phyloP scores from a whole-genome alignment of 2,113 vertebrate genomes.

The Xiphorhynchus elegans region DNA sequence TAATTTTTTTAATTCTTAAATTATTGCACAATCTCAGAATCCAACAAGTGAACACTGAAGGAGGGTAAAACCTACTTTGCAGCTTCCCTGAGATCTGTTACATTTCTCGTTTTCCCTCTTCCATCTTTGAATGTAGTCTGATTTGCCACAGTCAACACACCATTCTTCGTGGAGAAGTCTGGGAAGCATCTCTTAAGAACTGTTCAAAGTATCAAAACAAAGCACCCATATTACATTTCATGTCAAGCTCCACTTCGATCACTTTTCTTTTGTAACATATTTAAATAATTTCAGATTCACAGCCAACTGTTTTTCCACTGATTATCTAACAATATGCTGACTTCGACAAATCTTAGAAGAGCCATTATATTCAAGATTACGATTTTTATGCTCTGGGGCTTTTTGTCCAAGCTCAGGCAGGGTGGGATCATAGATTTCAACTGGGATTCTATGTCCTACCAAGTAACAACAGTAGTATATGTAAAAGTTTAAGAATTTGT shows the following conservation, averaged over 20 bases:
- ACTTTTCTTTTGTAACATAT: not conserved
- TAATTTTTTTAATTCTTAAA: not conserved
- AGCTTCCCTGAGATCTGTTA: slow-evolving; percentile 85
- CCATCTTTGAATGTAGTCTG: slow-evolving; percentile 87
- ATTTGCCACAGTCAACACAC: slow-evolving; percentile 85
- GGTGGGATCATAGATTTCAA: not conserved
- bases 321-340: not conserved
- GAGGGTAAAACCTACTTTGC: slow-evolving; percentile 83
- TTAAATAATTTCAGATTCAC: not conserved
- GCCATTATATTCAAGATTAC: not conserved
- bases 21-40: not conserved
- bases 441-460: not conserved
- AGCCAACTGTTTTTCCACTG: not conserved
- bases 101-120: slow-evolving; percentile 79
- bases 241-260: not conserved
- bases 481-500: not conserved
- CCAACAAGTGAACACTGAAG: not conserved
- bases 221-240: not conserved
- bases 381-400: not conserved
- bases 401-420: not conserved
- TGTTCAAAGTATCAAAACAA: slow-evolving; percentile 70
- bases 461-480: not conserved
- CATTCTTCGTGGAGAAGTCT: slow-evolving; percentile 88
- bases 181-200: slow-evolving; percentile 96
- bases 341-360: not conserved